Evolutionary conservation across 2,797 vertebrate genomes (phyloP).

Genomic region (Pseudomugil gertrudae): DNA sequence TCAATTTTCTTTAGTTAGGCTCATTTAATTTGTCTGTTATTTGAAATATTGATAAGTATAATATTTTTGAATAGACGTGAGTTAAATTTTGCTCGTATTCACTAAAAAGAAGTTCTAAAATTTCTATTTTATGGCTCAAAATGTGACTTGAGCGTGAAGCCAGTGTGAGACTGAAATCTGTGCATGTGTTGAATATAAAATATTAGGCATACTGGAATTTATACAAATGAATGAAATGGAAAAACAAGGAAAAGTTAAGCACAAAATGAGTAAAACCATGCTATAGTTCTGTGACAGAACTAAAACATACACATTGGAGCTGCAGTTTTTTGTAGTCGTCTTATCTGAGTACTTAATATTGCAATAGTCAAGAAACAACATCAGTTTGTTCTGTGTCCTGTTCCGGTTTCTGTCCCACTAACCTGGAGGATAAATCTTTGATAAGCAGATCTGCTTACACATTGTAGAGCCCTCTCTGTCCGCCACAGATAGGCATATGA

Average conservation of each 20-base stretch:
- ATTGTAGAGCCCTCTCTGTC: conserved; percentile 24
- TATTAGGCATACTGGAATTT: conserved; percentile 22
- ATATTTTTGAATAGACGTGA: conserved; percentile 41
- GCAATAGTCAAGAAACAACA: conserved; percentile 40
- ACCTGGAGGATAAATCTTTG: conserved; percentile 59
- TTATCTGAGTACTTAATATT: conserved; percentile 40
- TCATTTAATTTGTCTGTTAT: conserved; percentile 33
- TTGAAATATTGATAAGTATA: conserved; percentile 45
- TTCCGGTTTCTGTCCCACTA: conserved; percentile 54
- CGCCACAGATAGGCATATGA: conserved; percentile 17
- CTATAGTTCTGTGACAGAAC: conserved; percentile 2
- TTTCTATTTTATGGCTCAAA: conserved; percentile 34
- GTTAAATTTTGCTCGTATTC: conserved; percentile 27
- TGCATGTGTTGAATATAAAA: conserved; percentile 50
- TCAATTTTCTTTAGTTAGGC: conserved; percentile 31
- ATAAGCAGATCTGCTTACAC: conserved; percentile 64
- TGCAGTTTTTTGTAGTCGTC: conserved; percentile 9
- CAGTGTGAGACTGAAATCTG: conserved; percentile 58
- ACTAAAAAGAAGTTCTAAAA: conserved; percentile 29
- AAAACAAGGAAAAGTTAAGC: conserved; percentile 2
- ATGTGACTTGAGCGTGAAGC: conserved; percentile 50
- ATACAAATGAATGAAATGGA: neutral
- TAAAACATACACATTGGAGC: conserved; percentile 3
- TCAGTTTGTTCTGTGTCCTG: conserved; percentile 40
- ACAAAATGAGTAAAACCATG: neutral